Conservation (phyloP, 2,888 invertebrate genomes). For the Plagodis dolabraria region DNA sequence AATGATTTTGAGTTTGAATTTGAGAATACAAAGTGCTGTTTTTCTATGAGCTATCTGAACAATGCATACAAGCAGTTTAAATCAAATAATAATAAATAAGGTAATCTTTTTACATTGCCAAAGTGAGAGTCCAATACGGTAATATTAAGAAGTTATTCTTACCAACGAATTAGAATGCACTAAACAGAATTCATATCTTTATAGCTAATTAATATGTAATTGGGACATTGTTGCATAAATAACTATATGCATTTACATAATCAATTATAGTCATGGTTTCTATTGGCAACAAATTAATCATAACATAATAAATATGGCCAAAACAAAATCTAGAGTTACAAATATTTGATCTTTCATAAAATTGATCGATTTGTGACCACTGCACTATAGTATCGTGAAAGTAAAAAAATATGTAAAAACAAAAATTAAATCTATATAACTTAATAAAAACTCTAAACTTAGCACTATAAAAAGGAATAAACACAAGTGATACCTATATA, state of each 20-base stretch:
- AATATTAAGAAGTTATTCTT: too few species aligned
- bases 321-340: too few species aligned
- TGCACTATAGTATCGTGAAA: background rate
- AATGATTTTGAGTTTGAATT: too few species aligned
- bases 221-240: slow-evolving; percentile 1
- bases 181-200: background rate
- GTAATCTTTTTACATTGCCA: too few species aligned
- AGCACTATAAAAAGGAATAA: slow-evolving; percentile 11
- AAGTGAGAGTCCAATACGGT: too few species aligned
- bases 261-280: background rate
- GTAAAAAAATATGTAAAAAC: slow-evolving; percentile 1
- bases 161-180: too few species aligned
- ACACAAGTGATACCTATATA: background rate
- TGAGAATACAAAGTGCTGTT: too few species aligned
- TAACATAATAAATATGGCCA: background rate
- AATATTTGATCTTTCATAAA: too few species aligned
- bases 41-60: too few species aligned
- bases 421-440: slow-evolving; percentile 10
- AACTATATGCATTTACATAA: too few species aligned
- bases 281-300: background rate
- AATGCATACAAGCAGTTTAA: too few species aligned
- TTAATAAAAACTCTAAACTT: slow-evolving; percentile 5
- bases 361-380: slow-evolving; percentile 12
- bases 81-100: too few species aligned
- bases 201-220: background rate